Percentiles rank a stretch among this genome's conserved stretches.
Evolutionary conservation across 2,888 invertebrate genomes (phyloP).

Genomic region (Monopis laevigella): DNA sequence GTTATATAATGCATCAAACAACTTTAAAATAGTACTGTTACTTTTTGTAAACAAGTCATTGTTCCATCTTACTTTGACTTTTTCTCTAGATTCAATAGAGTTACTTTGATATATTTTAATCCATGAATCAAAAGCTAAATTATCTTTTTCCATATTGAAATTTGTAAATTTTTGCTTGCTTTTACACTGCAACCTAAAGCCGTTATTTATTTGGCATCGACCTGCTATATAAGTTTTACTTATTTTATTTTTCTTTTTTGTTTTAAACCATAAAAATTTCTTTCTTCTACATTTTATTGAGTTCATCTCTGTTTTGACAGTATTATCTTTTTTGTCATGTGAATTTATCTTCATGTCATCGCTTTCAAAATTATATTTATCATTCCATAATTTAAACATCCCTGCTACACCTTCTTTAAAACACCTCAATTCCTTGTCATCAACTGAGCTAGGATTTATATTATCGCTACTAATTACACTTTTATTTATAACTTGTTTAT

Average conservation of each 20-base stretch:
- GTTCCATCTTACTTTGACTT: constrained; percentile 44
- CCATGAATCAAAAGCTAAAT: constrained; percentile 24
- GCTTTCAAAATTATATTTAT: constrained; percentile 44
- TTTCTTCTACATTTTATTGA: constrained; percentile 26
- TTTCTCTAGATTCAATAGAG: constrained; percentile 34
- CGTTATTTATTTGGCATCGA: constrained; percentile 43
- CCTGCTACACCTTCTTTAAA: constrained; percentile 39
- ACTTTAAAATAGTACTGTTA: constrained; percentile 42
- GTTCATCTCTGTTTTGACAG: neutral
- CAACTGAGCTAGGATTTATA: too few species aligned
- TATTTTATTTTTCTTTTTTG: constrained; percentile 29
- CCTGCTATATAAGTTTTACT: constrained; percentile 41
- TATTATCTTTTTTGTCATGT: too few species aligned
- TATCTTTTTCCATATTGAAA: constrained; percentile 24
- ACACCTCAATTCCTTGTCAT: too few species aligned
- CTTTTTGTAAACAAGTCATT: constrained; percentile 40
- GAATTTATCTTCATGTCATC: constrained; percentile 15
- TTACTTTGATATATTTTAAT: constrained; percentile 32
- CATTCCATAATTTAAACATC: constrained; percentile 50
- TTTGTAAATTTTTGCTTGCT: constrained; percentile 25
- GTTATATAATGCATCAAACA: constrained; percentile 40
- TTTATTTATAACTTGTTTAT: neutral
- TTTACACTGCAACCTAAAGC: constrained; percentile 34
- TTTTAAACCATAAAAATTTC: constrained; percentile 45
- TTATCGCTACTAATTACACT: neutral